Conservation (phyloP, 1,140 invertebrate genomes). For the Yoshiicerus persimilis region DNA sequence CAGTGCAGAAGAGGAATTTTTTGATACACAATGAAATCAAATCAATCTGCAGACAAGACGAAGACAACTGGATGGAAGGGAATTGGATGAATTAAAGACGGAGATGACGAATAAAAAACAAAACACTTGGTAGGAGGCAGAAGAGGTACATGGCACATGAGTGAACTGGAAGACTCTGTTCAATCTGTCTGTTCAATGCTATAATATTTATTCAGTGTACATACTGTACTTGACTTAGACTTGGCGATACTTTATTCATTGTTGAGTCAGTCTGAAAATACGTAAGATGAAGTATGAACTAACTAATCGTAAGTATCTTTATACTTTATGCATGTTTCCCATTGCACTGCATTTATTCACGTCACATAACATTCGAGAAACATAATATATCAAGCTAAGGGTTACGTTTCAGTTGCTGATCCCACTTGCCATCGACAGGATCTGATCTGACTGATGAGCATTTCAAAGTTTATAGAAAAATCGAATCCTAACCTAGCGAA, state of each 20-base stretch:
- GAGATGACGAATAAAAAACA: background rate
- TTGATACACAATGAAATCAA: background rate
- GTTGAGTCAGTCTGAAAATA: too few species aligned
- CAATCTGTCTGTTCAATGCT: background rate
- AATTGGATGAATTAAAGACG: background rate
- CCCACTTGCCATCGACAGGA: slow-evolving; percentile 6
- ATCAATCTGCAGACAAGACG: background rate
- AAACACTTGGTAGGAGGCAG: too few species aligned
- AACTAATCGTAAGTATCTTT: background rate
- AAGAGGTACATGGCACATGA: background rate
- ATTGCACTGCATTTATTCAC: too few species aligned
- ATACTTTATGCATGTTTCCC: background rate
- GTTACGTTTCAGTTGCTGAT: background rate
- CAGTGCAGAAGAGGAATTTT: background rate
- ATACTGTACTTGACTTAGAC: background rate
- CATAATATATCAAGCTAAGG: background rate
- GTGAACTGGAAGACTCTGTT: background rate
- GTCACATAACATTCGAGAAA: background rate
- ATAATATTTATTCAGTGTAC: too few species aligned
- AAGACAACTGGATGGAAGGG: background rate
- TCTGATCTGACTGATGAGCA: slow-evolving; percentile 18
- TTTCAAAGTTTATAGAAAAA: background rate
- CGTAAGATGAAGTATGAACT: background rate
- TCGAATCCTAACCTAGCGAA: background rate
- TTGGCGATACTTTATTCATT: background rate